These are phyloP conservation scores for Nestor notabilis DNA, from an alignment of 2,113 vertebrate species.

Conservation along the genomic window DNA sequence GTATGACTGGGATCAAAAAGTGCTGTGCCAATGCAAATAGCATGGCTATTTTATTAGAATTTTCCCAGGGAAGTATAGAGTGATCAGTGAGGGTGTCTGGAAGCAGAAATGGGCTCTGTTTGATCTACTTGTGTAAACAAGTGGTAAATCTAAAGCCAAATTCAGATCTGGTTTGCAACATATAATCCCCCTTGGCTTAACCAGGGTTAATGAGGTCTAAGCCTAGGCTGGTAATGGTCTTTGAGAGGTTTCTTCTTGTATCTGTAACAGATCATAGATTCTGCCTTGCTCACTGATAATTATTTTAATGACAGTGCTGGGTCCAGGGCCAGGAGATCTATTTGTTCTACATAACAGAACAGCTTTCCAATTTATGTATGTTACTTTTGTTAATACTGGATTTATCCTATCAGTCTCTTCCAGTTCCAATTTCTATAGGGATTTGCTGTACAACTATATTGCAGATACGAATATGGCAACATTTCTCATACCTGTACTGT, in stretches of 20 bases:
- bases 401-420: not conserved
- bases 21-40: not conserved
- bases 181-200: conserved; percentile 15
- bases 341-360: not conserved
- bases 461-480: not conserved
- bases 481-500: not conserved
- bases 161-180: conserved; percentile 29
- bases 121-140: conserved; percentile 40
- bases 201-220: conserved; percentile 24
- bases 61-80: not conserved
- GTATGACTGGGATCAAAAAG: not conserved
- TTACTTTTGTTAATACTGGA: not conserved
- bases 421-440: not conserved
- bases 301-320: not conserved
- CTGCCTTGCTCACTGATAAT: not conserved
- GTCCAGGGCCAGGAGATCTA: not conserved
- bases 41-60: not conserved
- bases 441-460: not conserved
- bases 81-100: not conserved
- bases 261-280: not conserved
- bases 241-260: not conserved
- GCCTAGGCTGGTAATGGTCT: not conserved
- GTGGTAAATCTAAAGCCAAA: conserved; percentile 34
- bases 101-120: not conserved
- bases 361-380: not conserved